phyloP scores from a whole-genome alignment of 1,140 invertebrate species.

The Aphaenogaster rudis region DNA sequence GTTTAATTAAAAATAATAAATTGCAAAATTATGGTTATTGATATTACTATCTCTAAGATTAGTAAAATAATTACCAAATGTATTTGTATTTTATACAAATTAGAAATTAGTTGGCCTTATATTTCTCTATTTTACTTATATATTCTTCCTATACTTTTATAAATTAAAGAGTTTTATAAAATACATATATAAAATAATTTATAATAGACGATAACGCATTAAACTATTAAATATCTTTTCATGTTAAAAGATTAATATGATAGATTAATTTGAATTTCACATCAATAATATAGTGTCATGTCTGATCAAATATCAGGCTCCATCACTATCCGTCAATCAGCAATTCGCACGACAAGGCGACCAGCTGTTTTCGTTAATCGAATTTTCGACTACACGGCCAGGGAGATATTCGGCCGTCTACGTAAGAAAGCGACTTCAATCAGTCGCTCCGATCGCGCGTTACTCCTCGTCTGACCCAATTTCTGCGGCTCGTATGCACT shows the following conservation, averaged over 20 bases:
- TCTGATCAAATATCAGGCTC: neutral
- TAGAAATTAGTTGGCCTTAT: neutral
- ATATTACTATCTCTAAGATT: neutral
- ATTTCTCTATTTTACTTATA: neutral
- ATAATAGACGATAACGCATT: neutral
- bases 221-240: neutral
- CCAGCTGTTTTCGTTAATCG: neutral
- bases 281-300: neutral
- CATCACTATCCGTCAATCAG: neutral
- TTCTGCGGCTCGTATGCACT: constrained; percentile 42
- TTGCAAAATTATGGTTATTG: neutral
- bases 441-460: constrained; percentile 22
- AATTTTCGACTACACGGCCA: neutral
- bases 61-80: neutral
- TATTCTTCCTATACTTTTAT: neutral
- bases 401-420: constrained; percentile 13
- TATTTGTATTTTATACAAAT: neutral
- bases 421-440: constrained; percentile 55
- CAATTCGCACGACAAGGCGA: neutral
- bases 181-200: neutral
- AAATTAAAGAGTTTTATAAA: neutral
- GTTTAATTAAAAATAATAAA: neutral
- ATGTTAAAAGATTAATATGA: too few species aligned
- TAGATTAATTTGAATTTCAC: neutral
- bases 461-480: constrained; percentile 63